Evolutionary conservation across 2,113 vertebrate species (phyloP).

Genomic region (Dipodomys merriami): DNA sequence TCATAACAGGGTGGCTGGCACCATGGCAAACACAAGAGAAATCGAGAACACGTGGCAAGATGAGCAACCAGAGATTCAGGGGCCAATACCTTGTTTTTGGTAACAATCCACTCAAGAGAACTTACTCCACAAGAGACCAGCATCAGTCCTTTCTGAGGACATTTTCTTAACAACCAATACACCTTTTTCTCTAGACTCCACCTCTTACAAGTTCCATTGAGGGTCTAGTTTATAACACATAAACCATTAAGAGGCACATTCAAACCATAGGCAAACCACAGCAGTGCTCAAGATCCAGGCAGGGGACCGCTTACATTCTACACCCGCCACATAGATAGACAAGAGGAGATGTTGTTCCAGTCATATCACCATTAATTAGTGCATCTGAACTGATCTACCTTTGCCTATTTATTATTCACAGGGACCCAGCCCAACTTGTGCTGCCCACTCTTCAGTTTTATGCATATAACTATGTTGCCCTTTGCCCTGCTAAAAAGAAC

Average conservation of each 20-base stretch:
- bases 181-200: not conserved
- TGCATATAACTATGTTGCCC: not conserved
- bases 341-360: not conserved
- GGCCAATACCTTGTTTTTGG: not conserved
- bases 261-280: not conserved
- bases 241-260: not conserved
- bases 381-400: constrained; percentile 23
- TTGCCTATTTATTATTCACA: too few species aligned
- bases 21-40: not conserved
- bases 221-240: not conserved
- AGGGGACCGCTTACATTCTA: not conserved
- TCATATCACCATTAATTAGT: rapidly evolving
- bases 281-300: not conserved
- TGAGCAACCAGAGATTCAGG: not conserved
- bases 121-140: not conserved
- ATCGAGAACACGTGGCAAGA: not conserved
- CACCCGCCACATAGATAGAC: not conserved
- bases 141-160: not conserved
- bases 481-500: not conserved
- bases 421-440: rapidly evolving
- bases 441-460: not conserved
- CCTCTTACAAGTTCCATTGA: too few species aligned
- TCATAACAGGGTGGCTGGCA: not conserved
- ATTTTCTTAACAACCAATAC: not conserved
- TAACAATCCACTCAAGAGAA: not conserved